Percentiles rank a stretch among this genome's conserved stretches.
Evolutionary conservation across 2,797 vertebrate species (phyloP).

Genomic region (Muscicapa striata): DNA sequence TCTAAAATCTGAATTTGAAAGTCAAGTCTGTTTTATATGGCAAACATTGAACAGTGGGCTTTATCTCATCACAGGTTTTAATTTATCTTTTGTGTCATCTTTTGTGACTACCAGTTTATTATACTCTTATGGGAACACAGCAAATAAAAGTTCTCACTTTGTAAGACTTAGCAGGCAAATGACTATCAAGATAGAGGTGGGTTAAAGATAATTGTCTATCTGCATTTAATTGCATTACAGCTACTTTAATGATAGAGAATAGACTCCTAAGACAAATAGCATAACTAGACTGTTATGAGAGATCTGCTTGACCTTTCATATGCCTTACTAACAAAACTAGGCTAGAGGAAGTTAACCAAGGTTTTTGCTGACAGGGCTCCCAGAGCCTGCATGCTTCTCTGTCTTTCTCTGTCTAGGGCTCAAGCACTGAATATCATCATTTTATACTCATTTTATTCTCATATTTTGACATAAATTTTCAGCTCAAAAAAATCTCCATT

Average conservation of each 20-base stretch:
- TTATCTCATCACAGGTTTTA: not conserved
- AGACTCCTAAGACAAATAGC: not conserved
- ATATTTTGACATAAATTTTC: not conserved
- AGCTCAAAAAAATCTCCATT: not conserved
- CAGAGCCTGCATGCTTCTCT: not conserved
- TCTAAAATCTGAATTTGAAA: conserved; percentile 8
- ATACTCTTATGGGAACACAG: not conserved
- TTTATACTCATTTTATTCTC: not conserved
- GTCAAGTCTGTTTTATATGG: not conserved
- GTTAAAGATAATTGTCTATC: not conserved
- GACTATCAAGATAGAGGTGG: not conserved
- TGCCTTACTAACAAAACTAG: not conserved
- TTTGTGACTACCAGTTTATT: not conserved
- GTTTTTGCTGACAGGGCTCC: not conserved
- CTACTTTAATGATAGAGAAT: not conserved
- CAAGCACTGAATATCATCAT: not conserved
- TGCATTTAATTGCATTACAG: not conserved
- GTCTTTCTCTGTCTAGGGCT: not conserved
- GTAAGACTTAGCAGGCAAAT: not conserved
- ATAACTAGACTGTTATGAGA: not conserved
- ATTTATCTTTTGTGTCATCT: not conserved
- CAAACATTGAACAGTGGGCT: not conserved
- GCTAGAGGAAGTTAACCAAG: not conserved
- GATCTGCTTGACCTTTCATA: not conserved
- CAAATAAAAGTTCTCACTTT: not conserved